Evolutionary conservation across 2,797 vertebrate genomes (phyloP).

Genomic region (Steatocranus sp.): DNA sequence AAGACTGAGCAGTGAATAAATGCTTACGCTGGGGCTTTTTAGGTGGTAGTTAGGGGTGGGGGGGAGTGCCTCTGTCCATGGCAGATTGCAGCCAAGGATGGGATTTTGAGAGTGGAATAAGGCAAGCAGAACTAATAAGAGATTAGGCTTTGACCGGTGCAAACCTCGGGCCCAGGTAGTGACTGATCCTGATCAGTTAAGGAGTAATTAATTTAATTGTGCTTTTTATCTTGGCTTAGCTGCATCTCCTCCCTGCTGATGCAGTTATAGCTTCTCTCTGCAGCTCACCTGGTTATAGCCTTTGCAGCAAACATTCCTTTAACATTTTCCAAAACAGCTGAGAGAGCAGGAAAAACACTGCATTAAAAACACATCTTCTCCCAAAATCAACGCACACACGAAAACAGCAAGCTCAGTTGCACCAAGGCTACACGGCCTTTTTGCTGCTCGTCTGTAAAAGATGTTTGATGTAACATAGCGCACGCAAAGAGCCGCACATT

Average conservation of each 20-base stretch:
- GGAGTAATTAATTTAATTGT: conserved; percentile 61
- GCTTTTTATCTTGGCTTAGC: conserved; percentile 42
- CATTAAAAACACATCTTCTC: conserved; percentile 49
- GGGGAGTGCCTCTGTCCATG: conserved; percentile 49
- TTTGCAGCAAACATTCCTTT: conserved; percentile 63
- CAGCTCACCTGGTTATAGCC: conserved; percentile 51
- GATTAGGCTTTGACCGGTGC: conserved; percentile 51
- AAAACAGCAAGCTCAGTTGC: conserved; percentile 19
- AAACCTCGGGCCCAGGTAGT: conserved; percentile 44
- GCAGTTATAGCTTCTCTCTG: conserved; percentile 8
- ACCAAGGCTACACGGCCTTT: background rate
- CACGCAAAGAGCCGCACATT: background rate
- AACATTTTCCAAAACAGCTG: conserved; percentile 62
- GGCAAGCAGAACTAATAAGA: conserved; percentile 59
- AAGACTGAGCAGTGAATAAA: conserved; percentile 72
- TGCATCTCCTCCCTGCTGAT: conserved; percentile 40
- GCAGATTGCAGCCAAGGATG: conserved; percentile 59
- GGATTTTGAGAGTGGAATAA: conserved; percentile 47
- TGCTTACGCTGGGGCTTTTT: conserved; percentile 70
- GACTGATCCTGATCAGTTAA: conserved; percentile 51
- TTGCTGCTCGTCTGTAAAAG: background rate
- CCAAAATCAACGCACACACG: conserved; percentile 21
- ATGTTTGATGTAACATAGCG: background rate
- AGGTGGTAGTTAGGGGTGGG: conserved; percentile 28
- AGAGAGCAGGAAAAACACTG: conserved; percentile 62